Evolutionary conservation across 2,113 vertebrate genomes (phyloP).

Genomic region (Glaucidium brasilianum): DNA sequence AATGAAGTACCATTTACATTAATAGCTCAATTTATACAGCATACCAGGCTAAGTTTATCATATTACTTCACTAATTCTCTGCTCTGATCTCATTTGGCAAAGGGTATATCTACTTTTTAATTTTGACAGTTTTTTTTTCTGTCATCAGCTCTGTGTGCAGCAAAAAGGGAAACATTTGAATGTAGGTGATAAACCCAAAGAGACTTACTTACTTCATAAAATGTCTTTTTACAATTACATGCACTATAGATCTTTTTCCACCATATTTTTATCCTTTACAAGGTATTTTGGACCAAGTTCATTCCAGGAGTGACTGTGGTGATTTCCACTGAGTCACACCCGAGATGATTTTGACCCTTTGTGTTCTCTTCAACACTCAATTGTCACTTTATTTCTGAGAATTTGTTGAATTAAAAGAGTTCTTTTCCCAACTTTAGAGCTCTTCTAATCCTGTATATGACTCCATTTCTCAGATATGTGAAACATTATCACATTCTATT

Average conservation of each 20-base stretch:
- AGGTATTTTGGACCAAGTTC: neutral
- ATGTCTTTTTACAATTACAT: neutral
- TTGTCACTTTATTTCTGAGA: conserved; percentile 42
- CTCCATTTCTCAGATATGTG: conserved; percentile 24
- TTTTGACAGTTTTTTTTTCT: neutral
- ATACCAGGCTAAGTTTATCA: neutral
- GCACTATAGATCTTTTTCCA: neutral
- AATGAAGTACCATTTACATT: conserved; percentile 48
- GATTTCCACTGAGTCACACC: neutral
- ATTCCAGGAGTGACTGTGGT: neutral
- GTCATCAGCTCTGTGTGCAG: neutral
- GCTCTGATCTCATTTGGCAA: neutral
- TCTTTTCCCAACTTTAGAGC: conserved; percentile 32
- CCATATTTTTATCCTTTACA: neutral
- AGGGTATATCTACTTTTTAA: neutral
- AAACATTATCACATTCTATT: conserved; percentile 7
- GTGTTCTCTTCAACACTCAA: conserved; percentile 6
- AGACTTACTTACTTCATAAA: neutral
- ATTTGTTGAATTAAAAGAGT: conserved; percentile 21
- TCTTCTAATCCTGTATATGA: conserved; percentile 44
- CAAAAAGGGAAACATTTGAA: neutral
- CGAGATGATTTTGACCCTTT: neutral
- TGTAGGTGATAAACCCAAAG: neutral
- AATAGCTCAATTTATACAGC: conserved; percentile 21
- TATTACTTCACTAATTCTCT: neutral